Conservation (phyloP, 2,888 invertebrate species). For the Scaptomyza polygonia region DNA sequence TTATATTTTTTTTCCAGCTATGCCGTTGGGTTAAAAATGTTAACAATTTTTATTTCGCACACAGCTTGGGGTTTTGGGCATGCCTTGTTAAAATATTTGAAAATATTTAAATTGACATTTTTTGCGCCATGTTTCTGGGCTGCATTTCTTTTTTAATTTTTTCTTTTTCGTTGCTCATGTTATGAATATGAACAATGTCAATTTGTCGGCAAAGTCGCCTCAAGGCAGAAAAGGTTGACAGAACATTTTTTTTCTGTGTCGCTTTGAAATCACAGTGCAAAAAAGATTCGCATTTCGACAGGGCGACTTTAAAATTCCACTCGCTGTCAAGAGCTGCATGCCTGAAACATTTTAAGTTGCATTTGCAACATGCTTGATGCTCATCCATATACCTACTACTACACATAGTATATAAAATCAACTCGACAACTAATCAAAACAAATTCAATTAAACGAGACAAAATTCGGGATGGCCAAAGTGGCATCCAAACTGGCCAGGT, state of each 20-base stretch:
- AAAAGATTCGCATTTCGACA: slow-evolving; percentile 7
- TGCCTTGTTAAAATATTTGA: slow-evolving; percentile 76
- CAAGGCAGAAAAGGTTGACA: slow-evolving; percentile 41
- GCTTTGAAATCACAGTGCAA: slow-evolving; percentile 13
- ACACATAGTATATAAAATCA: slow-evolving; percentile 7
- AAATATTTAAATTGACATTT: slow-evolving; percentile 83
- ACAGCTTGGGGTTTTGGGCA: slow-evolving; percentile 42
- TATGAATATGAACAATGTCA: slow-evolving; percentile 73
- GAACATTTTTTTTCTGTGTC: slow-evolving; percentile 3
- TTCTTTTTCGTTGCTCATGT: slow-evolving; percentile 26
- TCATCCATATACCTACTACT: slow-evolving; percentile 1
- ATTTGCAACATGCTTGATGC: slow-evolving; percentile 59
- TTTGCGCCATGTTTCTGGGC: slow-evolving; percentile 42
- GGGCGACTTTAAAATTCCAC: slow-evolving; percentile 59
- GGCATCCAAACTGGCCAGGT: slow-evolving; percentile 4
- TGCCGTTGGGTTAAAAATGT: slow-evolving; percentile 52
- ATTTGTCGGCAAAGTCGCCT: slow-evolving; percentile 58
- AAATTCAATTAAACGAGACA: slow-evolving; percentile 80
- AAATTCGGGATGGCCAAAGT: slow-evolving; percentile 37
- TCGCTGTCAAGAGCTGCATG: slow-evolving; percentile 42
- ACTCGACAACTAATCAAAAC: slow-evolving; percentile 76
- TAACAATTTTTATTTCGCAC: slow-evolving; percentile 75
- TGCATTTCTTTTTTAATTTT: slow-evolving; percentile 12
- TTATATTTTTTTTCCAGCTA: slow-evolving; percentile 14
- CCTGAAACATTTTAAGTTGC: slow-evolving; percentile 57